Conservation (phyloP, 2,113 vertebrate species). For the Saguinus midas region DNA sequence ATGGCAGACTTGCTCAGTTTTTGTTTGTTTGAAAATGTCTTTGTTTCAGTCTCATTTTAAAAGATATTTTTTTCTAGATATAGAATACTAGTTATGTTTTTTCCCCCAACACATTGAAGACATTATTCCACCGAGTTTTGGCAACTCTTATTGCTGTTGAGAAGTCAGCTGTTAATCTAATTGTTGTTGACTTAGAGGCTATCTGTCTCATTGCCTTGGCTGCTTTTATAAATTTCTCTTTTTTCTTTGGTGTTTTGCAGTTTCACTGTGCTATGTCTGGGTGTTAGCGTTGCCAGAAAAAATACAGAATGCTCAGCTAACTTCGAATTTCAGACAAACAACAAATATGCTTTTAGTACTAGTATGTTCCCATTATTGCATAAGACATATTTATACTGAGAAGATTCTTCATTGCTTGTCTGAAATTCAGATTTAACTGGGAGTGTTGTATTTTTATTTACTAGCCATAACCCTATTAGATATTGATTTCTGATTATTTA, state of each 20-base stretch:
- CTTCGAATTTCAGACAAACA: conserved; percentile 13
- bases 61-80: not conserved
- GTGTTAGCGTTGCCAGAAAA: not conserved
- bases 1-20: not conserved
- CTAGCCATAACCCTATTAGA: not conserved
- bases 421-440: conserved; percentile 16
- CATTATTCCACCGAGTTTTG: not conserved
- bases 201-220: not conserved
- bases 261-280: not conserved
- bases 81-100: not conserved
- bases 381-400: not conserved
- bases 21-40: conserved; percentile 33
- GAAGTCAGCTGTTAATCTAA: not conserved
- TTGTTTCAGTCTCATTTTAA: conserved; percentile 8
- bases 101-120: not conserved
- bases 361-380: not conserved
- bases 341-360: conserved; percentile 5
- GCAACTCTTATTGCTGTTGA: not conserved
- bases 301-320: not conserved
- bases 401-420: not conserved
- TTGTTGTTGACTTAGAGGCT: not conserved
- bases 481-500: conserved; percentile 7
- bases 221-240: not conserved
- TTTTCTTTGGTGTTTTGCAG: not conserved
- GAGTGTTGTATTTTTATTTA: not conserved